Evolutionary conservation across 2,888 invertebrate genomes (phyloP), one percentile per base, ranked within the genome.

Genomic region (Sphecodes monilicornis): DNA sequence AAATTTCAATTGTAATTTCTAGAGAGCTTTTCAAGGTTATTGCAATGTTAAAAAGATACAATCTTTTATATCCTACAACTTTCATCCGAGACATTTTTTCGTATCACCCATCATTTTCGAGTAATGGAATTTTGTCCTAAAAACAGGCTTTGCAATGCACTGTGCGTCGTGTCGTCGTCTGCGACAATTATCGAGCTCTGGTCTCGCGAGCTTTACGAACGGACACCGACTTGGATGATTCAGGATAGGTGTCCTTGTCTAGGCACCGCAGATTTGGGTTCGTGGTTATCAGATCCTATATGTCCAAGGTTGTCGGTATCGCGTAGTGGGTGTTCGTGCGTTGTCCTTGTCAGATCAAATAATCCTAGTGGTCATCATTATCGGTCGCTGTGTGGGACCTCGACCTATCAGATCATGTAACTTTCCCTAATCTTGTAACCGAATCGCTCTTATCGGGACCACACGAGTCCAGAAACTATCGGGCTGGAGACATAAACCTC

Each of bases 391-490:
- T 66, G 66, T 11, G n/a, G 11, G 66, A n/a, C 36, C 66, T 39
- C 66, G 10, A 32, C 64, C 36, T 66, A 66, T 66, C 66, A 39
- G 66, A 66, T 66, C 66, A 2, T 66, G 36, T 66, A 36, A 66
- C 66, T 66, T 66, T 11, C 18, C 22, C 32, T 64, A 66, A 36
- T 66, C 66, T 66, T 18, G 32, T 32, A 64, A 64, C 64, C 64
- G 64, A 64, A 64, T 64, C 64, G 64, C 64, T 29, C 32, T 64
- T 32, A 64, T 64, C 64, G 18, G 32, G 64, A n/a, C 32, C 64
- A 8, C 18, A 18, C 18, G 64, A 64, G 18, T 8, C 32, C 18
- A 18, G 64, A 22, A 32, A 32, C 32, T 10, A 1, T 32, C 8
- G 32, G 64, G 2, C 8, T 64, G 29, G 18, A 29, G 32, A 64